Evolutionary conservation across 1,140 invertebrate species (phyloP).

Genomic region (Lucilia sericata): DNA sequence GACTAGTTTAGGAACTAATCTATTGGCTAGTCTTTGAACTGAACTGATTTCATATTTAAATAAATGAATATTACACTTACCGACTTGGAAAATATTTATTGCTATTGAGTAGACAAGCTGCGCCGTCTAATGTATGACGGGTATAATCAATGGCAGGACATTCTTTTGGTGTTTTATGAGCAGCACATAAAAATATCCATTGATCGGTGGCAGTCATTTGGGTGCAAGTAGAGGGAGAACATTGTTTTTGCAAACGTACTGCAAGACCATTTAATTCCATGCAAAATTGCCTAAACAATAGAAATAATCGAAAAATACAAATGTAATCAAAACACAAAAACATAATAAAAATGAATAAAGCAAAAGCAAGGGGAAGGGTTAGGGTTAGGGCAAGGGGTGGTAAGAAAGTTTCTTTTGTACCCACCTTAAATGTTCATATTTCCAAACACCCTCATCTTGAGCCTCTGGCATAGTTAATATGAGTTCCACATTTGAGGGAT

Average conservation of each 20-base stretch:
- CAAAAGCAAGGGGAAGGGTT: too few relatives aligned
- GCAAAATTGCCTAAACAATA: constrained; percentile 87
- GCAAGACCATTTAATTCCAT: constrained; percentile 99
- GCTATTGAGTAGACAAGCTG: constrained; percentile 97
- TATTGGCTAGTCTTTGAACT: too few relatives aligned
- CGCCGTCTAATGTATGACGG: constrained; percentile 98
- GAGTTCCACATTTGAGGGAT: constrained; percentile 93
- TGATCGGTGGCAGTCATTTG: constrained; percentile 99
- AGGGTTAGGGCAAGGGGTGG: too few relatives aligned
- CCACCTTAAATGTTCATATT: constrained; percentile 97
- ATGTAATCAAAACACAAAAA: too few relatives aligned
- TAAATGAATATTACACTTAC: constrained; percentile 69
- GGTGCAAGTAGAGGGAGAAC: constrained; percentile 95
- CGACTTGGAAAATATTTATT: constrained; percentile 99
- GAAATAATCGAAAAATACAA: not conserved
- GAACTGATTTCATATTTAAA: too few relatives aligned
- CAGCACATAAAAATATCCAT: constrained; percentile 99
- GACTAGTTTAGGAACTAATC: too few relatives aligned
- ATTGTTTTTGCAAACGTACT: constrained; percentile 92
- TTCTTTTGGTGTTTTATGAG: constrained; percentile 99
- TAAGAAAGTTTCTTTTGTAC: not conserved
- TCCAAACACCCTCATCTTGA: constrained; percentile 99
- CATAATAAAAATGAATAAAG: too few relatives aligned
- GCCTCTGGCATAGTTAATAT: constrained; percentile 96
- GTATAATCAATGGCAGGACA: constrained; percentile 99